These are phyloP conservation scores for Artemisiospiza belli DNA, from an alignment of 2,113 vertebrate genomes.

Conservation along the genomic window DNA sequence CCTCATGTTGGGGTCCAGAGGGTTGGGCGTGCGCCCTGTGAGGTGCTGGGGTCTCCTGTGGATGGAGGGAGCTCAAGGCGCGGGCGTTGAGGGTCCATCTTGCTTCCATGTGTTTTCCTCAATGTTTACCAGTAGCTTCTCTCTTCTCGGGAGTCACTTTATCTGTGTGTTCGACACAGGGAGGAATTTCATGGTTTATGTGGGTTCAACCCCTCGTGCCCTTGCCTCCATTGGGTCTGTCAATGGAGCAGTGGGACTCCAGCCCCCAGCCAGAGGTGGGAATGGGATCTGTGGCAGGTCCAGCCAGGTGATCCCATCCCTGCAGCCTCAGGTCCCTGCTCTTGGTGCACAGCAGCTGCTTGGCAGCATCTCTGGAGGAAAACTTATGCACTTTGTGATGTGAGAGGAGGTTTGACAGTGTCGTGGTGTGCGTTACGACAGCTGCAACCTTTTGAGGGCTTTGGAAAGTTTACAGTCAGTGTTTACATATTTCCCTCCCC, in stretches of 20 bases:
- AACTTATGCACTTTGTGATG: constrained; percentile 65
- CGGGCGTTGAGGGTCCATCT: neutral
- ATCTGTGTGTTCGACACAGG: neutral
- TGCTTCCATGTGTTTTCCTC: neutral
- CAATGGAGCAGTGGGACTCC: neutral
- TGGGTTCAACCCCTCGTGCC: neutral
- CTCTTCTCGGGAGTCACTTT: neutral
- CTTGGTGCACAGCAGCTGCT: neutral
- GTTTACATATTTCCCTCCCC: neutral
- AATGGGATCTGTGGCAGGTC: rapidly evolving
- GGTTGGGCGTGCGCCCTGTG: rapidly evolving
- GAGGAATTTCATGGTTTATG: neutral
- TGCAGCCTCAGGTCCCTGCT: rapidly evolving
- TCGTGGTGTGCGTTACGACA: rapidly evolving
- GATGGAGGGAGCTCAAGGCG: neutral
- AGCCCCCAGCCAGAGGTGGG: neutral
- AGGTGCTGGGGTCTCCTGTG: neutral
- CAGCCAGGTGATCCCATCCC: neutral
- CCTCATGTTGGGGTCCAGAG: neutral
- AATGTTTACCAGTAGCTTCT: neutral
- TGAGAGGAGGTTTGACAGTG: neutral
- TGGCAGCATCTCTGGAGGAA: neutral
- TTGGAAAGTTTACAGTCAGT: neutral
- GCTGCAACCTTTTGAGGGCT: neutral
- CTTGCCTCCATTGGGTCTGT: neutral